These are phyloP conservation scores for Habroteleia sp. DNA, from an alignment of 2,888 invertebrate species.

Conservation along the genomic window DNA sequence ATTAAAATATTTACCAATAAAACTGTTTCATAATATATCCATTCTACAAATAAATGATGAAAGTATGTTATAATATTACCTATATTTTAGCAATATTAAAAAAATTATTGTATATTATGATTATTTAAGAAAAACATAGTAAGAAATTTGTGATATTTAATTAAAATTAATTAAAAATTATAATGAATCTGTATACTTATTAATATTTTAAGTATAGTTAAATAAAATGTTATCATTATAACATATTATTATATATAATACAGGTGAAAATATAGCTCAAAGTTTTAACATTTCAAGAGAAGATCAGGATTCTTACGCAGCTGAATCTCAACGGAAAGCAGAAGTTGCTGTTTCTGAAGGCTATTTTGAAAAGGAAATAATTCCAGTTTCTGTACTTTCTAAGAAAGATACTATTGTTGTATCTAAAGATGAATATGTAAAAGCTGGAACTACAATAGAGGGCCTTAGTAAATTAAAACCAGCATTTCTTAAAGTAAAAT, in stretches of 20 bases:
- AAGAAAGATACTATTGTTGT: slow-evolving; percentile 82
- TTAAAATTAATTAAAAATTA: too few species aligned
- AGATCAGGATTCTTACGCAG: slow-evolving; percentile 88
- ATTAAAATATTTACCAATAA: too few species aligned
- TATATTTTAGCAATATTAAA: too few species aligned
- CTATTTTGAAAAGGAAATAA: slow-evolving; percentile 87
- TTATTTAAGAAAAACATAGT: too few species aligned
- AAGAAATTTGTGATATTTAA: too few species aligned
- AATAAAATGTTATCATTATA: too few species aligned
- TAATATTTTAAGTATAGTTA: too few species aligned
- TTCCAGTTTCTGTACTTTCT: slow-evolving; percentile 83
- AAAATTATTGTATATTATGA: too few species aligned
- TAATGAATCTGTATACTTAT: too few species aligned
- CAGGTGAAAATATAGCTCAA: slow-evolving; percentile 89
- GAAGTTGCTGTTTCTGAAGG: slow-evolving; percentile 84
- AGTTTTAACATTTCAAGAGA: slow-evolving; percentile 85
- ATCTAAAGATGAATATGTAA: slow-evolving; percentile 87
- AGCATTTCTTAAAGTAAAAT: slow-evolving; percentile 84
- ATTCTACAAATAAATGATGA: too few species aligned
- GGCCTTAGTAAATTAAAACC: slow-evolving; percentile 85
- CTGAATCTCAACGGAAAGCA: slow-evolving; percentile 86
- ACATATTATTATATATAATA: background rate
- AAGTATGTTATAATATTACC: too few species aligned
- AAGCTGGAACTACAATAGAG: slow-evolving; percentile 84
- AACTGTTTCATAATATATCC: too few species aligned